phyloP scores from a whole-genome alignment of 1,140 invertebrate species.

The Diabrotica undecimpunctata region DNA sequence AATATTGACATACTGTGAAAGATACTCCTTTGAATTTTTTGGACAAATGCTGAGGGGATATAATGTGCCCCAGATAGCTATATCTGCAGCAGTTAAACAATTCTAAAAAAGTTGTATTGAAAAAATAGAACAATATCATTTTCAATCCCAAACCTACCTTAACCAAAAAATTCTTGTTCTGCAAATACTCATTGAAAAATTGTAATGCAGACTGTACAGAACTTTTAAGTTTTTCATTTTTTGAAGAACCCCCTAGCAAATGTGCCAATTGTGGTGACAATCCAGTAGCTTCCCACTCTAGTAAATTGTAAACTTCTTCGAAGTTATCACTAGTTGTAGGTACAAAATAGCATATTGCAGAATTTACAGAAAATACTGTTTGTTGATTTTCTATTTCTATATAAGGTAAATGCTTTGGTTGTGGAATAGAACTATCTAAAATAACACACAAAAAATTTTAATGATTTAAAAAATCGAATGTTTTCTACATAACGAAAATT shows the following conservation, averaged over 20 bases:
- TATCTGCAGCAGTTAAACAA: slow-evolving; percentile 57
- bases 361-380: slow-evolving; percentile 55
- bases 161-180: slow-evolving; percentile 25
- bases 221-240: slow-evolving; percentile 51
- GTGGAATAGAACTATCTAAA: slow-evolving; percentile 40
- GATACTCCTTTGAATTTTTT: slow-evolving; percentile 37
- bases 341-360: slow-evolving; percentile 55
- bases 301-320: slow-evolving; percentile 57
- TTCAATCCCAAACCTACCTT: slow-evolving; percentile 25
- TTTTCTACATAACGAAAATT: slow-evolving; percentile 12
- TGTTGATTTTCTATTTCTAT: slow-evolving; percentile 50
- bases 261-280: slow-evolving; percentile 57
- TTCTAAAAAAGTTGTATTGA: slow-evolving; percentile 39
- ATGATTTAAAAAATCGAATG: background rate
- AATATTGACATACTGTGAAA: slow-evolving; percentile 16
- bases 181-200: slow-evolving; percentile 46
- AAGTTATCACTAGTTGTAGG: slow-evolving; percentile 42
- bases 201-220: slow-evolving; percentile 49
- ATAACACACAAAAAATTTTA: slow-evolving; percentile 4
- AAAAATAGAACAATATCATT: background rate
- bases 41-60: slow-evolving; percentile 55
- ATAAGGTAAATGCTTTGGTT: slow-evolving; percentile 50
- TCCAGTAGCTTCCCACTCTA: slow-evolving; percentile 71
- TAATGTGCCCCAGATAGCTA: slow-evolving; percentile 62
- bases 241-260: slow-evolving; percentile 48